Evolutionary conservation across 2,888 invertebrate species (phyloP).

Genomic region (Heteropelma amictum): DNA sequence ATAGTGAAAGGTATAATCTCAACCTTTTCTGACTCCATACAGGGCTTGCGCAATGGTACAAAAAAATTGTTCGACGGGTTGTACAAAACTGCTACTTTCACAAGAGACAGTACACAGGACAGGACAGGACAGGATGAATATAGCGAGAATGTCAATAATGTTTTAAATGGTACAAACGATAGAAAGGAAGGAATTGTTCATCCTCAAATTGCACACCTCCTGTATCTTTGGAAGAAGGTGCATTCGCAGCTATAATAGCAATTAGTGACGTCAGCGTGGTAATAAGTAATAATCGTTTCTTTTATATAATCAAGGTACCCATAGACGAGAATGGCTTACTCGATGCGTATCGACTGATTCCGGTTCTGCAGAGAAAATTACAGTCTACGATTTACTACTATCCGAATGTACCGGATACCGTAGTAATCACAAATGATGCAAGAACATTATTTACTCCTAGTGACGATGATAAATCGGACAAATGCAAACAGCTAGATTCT

Average conservation of each 20-base stretch:
- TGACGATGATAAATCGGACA: not conserved
- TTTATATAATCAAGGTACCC: slow-evolving; percentile 10
- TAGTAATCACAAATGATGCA: not conserved
- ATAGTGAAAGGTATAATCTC: not conserved
- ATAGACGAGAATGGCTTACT: not conserved
- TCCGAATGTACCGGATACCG: not conserved
- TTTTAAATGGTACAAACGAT: not conserved
- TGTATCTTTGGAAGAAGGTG: not conserved
- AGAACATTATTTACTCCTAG: not conserved
- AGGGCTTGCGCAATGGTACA: not conserved
- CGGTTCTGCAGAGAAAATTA: not conserved
- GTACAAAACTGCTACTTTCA: not conserved
- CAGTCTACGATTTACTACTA: not conserved
- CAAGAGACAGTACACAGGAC: not conserved
- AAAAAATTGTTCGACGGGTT: not conserved
- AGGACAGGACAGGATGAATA: not conserved
- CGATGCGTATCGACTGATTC: slow-evolving; percentile 1
- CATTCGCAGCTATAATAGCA: not conserved
- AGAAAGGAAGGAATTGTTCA: not conserved
- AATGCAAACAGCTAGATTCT: not conserved
- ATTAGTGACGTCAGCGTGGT: slow-evolving; percentile 11
- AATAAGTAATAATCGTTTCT: slow-evolving; percentile 1
- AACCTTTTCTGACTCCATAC: not conserved
- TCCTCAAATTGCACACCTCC: not conserved
- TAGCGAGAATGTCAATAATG: not conserved